A percentile compares a stretch with the other conserved stretches of the same genome.
phyloP scores from a whole-genome alignment of 2,797 vertebrate species.

The Takifugu rubripes region DNA sequence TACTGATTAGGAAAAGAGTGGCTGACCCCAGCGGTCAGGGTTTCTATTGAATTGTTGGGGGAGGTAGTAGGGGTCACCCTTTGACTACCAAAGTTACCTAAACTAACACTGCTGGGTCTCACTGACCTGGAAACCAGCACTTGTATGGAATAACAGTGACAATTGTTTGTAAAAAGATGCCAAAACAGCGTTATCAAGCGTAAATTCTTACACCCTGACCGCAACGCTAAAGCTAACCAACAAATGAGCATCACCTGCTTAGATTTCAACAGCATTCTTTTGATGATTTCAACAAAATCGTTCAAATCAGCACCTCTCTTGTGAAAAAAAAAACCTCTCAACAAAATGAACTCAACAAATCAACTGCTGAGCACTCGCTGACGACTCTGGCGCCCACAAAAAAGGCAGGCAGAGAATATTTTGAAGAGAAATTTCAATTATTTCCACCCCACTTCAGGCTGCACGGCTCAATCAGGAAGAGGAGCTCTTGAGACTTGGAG shows the following conservation, averaged over 20 bases:
- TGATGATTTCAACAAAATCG: slow-evolving; percentile 6
- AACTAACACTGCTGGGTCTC: slow-evolving; percentile 67
- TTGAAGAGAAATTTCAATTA: slow-evolving; percentile 67
- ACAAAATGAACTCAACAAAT: slow-evolving; percentile 38
- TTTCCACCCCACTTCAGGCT: slow-evolving; percentile 66
- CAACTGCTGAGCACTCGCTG: slow-evolving; percentile 34
- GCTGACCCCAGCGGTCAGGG: slow-evolving; percentile 60
- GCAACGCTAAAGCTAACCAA: slow-evolving; percentile 43
- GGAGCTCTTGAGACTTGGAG: slow-evolving; percentile 66
- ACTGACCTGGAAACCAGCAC: slow-evolving; percentile 62
- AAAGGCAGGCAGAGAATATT: slow-evolving; percentile 38
- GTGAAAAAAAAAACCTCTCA: slow-evolving; percentile 22
- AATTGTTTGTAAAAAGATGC: slow-evolving; percentile 56
- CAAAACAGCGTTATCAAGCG: slow-evolving; percentile 52
- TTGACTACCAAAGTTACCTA: slow-evolving; percentile 70
- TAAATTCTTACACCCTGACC: slow-evolving; percentile 59
- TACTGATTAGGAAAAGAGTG: slow-evolving; percentile 72
- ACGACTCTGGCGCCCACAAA: slow-evolving; percentile 25
- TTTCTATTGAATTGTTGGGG: slow-evolving; percentile 62
- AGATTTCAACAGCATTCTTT: slow-evolving; percentile 28
- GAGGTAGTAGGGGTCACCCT: slow-evolving; percentile 46
- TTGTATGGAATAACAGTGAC: slow-evolving; percentile 56
- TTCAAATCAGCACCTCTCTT: background rate
- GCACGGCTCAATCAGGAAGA: slow-evolving; percentile 64
- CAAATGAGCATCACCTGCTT: slow-evolving; percentile 10